Evolutionary conservation across 2,888 invertebrate species (phyloP).

Genomic region (Matsumyia berberina): DNA sequence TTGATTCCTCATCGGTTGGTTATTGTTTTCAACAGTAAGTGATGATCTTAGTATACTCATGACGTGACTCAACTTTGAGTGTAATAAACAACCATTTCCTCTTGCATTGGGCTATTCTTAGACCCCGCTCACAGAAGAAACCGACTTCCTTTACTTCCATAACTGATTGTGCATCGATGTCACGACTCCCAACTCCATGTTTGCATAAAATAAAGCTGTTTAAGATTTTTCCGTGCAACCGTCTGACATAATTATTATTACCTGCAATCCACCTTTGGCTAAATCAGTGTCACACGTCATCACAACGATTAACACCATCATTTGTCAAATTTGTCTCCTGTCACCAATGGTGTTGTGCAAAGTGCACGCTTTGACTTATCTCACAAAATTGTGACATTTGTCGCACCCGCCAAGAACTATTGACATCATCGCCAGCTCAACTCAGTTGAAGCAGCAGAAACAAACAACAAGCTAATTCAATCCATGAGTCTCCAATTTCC

Average conservation of each 20-base stretch:
- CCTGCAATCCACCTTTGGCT: constrained; percentile 24
- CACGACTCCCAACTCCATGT: constrained; percentile 22
- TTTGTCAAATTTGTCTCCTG: constrained; percentile 72
- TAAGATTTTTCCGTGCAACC: not conserved
- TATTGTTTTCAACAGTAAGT: too few species aligned
- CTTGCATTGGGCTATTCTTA: not conserved
- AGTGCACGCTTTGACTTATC: constrained; percentile 35
- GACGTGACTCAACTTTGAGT: too few species aligned
- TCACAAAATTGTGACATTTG: constrained; percentile 57
- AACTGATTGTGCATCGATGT: constrained; percentile 14
- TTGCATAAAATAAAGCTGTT: constrained; percentile 5
- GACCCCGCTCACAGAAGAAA: not conserved
- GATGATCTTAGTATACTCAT: too few species aligned
- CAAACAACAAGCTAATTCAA: constrained; percentile 31
- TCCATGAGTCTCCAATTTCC: constrained; percentile 64
- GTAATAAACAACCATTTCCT: too few species aligned
- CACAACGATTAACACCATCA: constrained; percentile 50
- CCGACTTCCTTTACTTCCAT: not conserved
- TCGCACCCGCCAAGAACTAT: constrained; percentile 8
- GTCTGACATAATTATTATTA: constrained; percentile 7
- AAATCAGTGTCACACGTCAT: constrained; percentile 25
- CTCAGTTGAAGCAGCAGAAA: not conserved
- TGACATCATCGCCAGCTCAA: constrained; percentile 4
- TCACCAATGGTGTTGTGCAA: constrained; percentile 19
- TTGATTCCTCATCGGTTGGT: too few species aligned